Evolutionary conservation across 2,113 vertebrate genomes (phyloP), one percentile per base, ranked within the genome.

Genomic region (Xenotilapia flavipinnis): DNA sequence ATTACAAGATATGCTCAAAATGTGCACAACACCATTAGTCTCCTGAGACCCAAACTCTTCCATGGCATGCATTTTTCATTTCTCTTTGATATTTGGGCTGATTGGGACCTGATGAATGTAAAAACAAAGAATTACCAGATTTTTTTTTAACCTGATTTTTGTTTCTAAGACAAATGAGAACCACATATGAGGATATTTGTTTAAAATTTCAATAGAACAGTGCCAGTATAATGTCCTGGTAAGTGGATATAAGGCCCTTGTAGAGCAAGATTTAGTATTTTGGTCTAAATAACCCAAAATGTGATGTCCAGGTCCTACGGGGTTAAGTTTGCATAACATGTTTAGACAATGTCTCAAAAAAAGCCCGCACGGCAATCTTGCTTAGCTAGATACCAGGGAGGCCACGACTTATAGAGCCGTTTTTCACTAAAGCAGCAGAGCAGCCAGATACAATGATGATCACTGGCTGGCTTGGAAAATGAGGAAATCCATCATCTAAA

Each of bases 31-130:
- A 47, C 70, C 23, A 49, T 75, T 17, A 75, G 7, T 26, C 0
- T 0, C 56, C 26, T 58, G 3, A 58, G 14, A 58, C 56, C 56
- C 0, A 0, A 58, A 31, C 26, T 58, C 26, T 58, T 58, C 5
- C 56, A 31, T 31, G 26, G 26, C 56, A 58, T 31, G 56, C 56
- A 58, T 58, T 58, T 58, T 58, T 6, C 0, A 58, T 58, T 58
- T 58, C 56, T 58, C 1, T 58, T 1, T 58, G 0, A 58, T 58
- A 58, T 31, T 58, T 58, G 55, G 26, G 55, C 14, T 58, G 55
- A 58, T 58, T 17, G 5, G 26, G 55, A 58, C 26, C 7, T 28
- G 55, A 28, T 28, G 13, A 58, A 58, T 58, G 26, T 58, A 58
- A 58, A 58, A 58, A 17, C 56, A 58, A 17, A 58, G 56, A 58